Evolutionary conservation across 2,113 vertebrate species (phyloP).

Genomic region (Copsychus sechellarum): DNA sequence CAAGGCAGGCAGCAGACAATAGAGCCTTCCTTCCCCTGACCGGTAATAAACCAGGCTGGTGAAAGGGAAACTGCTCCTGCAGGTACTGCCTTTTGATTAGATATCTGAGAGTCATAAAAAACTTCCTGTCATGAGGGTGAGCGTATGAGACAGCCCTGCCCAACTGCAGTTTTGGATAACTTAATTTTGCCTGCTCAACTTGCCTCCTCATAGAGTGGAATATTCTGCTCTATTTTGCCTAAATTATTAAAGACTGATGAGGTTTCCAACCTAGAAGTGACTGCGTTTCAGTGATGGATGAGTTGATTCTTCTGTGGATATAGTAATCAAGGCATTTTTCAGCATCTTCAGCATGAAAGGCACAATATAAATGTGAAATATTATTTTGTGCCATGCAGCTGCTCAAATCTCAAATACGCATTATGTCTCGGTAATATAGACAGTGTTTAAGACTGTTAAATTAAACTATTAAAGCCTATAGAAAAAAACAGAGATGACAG

Average conservation of each 20-base stretch:
- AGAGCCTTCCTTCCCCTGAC: not conserved
- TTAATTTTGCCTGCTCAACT: constrained; percentile 21
- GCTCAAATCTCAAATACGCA: constrained; percentile 44
- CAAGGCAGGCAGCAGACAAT: rapidly evolving
- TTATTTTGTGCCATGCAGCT: constrained; percentile 43
- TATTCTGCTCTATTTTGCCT: constrained; percentile 29
- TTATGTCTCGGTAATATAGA: constrained; percentile 53
- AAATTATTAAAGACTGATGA: constrained; percentile 50
- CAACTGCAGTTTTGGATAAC: not conserved
- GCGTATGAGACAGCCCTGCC: not conserved
- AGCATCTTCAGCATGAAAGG: constrained; percentile 8
- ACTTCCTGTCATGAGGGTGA: not conserved
- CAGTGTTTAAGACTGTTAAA: constrained; percentile 60
- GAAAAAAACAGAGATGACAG: constrained; percentile 54
- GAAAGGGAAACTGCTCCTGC: not conserved
- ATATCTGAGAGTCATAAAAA: not conserved
- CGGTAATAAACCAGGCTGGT: not conserved
- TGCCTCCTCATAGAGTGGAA: not conserved
- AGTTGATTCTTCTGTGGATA: constrained; percentile 37
- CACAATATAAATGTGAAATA: constrained; percentile 51
- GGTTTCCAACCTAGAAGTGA: constrained; percentile 24
- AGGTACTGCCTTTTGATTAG: not conserved
- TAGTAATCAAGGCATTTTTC: constrained; percentile 36
- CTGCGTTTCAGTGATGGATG: constrained; percentile 52
- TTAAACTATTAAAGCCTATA: constrained; percentile 57